Percentiles rank a stretch among this genome's conserved stretches.
Evolutionary conservation across 1,140 invertebrate species (phyloP).

Genomic region (Physella acuta): DNA sequence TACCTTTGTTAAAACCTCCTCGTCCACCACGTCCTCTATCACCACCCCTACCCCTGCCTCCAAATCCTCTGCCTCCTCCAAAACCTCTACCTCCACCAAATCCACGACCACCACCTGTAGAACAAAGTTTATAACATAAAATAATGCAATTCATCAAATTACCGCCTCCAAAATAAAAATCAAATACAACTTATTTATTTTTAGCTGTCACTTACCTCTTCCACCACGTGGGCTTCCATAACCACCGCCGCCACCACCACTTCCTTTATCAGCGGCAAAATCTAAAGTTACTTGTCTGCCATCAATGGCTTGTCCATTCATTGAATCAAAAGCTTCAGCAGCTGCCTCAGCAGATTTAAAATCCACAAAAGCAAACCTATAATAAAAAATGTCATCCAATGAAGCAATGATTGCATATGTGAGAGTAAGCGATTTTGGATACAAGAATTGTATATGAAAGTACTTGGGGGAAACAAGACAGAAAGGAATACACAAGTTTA

Average conservation of each 20-base stretch:
- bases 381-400: too few species aligned
- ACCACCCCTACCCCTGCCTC: background rate
- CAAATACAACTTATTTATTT: background rate
- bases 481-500: too few species aligned
- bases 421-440: too few species aligned
- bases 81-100: constrained; percentile 6
- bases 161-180: background rate
- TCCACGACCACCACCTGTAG: background rate
- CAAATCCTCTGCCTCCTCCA: background rate
- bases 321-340: constrained; percentile 17
- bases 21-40: background rate
- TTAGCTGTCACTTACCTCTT: background rate
- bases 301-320: constrained; percentile 24
- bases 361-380: constrained; percentile 29
- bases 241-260: constrained; percentile 7
- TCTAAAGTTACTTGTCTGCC: constrained; percentile 26
- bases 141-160: background rate
- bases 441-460: too few species aligned
- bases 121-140: background rate
- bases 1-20: constrained; percentile 17
- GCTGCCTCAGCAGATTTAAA: constrained; percentile 26
- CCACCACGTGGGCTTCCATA: background rate
- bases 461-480: too few species aligned
- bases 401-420: too few species aligned
- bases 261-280: constrained; percentile 27